Evolutionary conservation across 2,888 invertebrate species (phyloP), one percentile per base, ranked within the genome.

Genomic region (Sisyra nigra): DNA sequence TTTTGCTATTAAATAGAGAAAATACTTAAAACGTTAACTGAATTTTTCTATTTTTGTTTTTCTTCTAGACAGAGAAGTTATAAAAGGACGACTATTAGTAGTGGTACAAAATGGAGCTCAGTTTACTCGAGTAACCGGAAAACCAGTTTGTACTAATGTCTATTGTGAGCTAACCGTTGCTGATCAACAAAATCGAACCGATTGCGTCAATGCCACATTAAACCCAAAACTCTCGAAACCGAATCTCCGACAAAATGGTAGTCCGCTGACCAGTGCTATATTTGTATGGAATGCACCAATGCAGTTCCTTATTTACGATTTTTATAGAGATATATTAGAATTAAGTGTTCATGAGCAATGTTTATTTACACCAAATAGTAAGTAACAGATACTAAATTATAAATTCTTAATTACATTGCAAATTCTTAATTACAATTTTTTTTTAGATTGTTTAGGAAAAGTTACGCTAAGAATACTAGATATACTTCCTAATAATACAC

Each of bases 101-200:
- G 57, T 59, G 52, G 59, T 63, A 46, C 61, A 62, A 54, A 61
- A 61, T 49, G 63, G 62, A 37, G 35, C 24, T 35, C 43, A 38
- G 10, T 43, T 43, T 38, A 37, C 37, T 30, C 30, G 43, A 17
- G 15, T 11, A 11, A 43, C 37, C n/a, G 43, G 43, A 37, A 74
- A 76, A 56, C 69, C 57, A 7, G 60, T 59, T 44, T 56, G 48
- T 18, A 62, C 76, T 55, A 79, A 80, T 56, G 72, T 79, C 33
- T 82, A 79, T 57, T 81, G 80, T 59, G 79, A 80, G 63, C 77
- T 81, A 2, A 73, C 71, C 46, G 69, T 83, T 66, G 81, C 80
- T 5, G 73, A 73, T 19, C 80, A 80, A 60, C 76, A 76, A 53
- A 76, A 79, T 53, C 68, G 71, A 52, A 82, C 82, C 0, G 69